Evolutionary conservation across 2,888 invertebrate genomes (phyloP).

Genomic region (Lacanobia oleracea): DNA sequence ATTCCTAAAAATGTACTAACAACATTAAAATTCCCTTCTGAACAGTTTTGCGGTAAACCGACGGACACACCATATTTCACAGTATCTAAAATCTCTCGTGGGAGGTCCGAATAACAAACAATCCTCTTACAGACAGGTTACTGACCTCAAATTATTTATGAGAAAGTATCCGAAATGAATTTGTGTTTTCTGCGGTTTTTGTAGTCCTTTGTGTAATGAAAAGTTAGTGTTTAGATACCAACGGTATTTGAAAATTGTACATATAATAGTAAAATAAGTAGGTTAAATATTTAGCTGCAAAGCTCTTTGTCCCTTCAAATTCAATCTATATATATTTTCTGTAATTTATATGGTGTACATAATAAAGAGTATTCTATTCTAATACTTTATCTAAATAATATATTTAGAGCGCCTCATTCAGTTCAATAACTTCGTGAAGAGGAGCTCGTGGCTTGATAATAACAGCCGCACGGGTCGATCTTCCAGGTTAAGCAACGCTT

Average conservation of each 20-base stretch:
- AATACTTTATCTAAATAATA: too few species aligned
- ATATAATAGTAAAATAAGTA: too few species aligned
- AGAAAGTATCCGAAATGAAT: constrained; percentile 31
- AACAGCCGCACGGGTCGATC: too few species aligned
- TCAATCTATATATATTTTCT: too few species aligned
- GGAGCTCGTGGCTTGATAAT: too few species aligned
- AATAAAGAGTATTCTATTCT: too few species aligned
- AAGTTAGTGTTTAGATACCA: neutral
- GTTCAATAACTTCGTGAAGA: too few species aligned
- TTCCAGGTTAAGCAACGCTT: too few species aligned
- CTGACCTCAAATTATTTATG: constrained; percentile 32
- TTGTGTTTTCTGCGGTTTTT: constrained; percentile 12
- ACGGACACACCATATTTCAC: constrained; percentile 40
- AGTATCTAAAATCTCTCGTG: constrained; percentile 16
- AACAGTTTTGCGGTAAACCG: constrained; percentile 45
- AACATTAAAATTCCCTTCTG: constrained; percentile 28
- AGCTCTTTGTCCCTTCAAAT: too few species aligned
- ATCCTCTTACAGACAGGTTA: constrained; percentile 29
- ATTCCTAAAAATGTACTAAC: constrained; percentile 9
- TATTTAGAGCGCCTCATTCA: too few species aligned
- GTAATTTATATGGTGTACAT: too few species aligned
- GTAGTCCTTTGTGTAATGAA: neutral
- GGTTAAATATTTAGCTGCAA: too few species aligned
- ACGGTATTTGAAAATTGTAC: neutral
- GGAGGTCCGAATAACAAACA: constrained; percentile 20